phyloP scores from a whole-genome alignment of 2,113 vertebrate genomes.

The Trochalopteron elliotii region DNA sequence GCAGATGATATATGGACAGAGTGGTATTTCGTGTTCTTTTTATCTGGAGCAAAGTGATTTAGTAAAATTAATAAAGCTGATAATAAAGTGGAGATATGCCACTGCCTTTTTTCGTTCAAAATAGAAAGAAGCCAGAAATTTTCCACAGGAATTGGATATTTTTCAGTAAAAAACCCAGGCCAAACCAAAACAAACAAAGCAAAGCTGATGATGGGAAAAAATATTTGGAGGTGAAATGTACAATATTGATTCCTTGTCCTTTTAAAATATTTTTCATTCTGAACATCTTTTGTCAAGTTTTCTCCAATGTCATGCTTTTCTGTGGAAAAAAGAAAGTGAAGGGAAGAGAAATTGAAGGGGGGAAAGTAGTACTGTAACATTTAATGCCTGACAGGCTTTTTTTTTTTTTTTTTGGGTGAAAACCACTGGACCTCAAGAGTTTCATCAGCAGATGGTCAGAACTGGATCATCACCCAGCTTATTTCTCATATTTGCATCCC shows the following conservation, averaged over 20 bases:
- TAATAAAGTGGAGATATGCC: neutral
- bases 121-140: neutral
- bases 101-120: neutral
- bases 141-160: neutral
- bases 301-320: neutral
- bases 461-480: neutral
- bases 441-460: neutral
- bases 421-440: neutral
- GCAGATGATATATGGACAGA: neutral
- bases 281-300: neutral
- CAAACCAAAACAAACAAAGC: neutral
- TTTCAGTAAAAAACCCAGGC: neutral
- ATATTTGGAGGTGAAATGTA: neutral
- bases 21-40: neutral
- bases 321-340: neutral
- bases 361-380: neutral
- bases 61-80: constrained; percentile 13
- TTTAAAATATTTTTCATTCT: neutral
- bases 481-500: neutral
- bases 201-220: neutral
- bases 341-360: neutral
- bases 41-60: neutral
- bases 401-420: neutral
- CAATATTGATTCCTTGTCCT: neutral
- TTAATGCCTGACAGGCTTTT: neutral